Evolutionary conservation across 2,888 invertebrate genomes (phyloP), one percentile per base, ranked within the genome.

Genomic region (Bombylius discolor): DNA sequence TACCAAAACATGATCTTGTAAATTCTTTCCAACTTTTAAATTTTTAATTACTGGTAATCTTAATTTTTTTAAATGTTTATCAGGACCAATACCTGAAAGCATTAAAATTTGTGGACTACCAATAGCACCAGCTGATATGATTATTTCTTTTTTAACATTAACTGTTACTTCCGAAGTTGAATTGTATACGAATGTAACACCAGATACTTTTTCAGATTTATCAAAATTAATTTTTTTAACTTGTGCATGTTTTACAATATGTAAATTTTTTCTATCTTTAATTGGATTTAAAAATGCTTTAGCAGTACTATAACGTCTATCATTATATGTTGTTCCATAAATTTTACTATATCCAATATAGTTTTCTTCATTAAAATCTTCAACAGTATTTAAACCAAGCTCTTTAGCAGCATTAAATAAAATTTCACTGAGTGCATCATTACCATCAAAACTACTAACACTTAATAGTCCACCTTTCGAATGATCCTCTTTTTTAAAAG

Each of bases 1-100:
- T 56, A 84, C 75, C 11, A 82, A 83, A 51, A 87, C 82, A 66
- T 91, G 90, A 66, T 91, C 90, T 68, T 89, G 89, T 1, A 91
- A 75, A 66, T 89, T 85, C 59, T 83, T 76, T 0, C 87, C 88
- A 0, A 89, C 89, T 47, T 60, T 59, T 42, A 71, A 53, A 48
- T 68, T 62, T 11, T 54, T 59, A 0, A 64, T n/a, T 4, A 63
- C 49, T 6, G 63, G 60, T 54, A 69, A 65, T 5, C 61, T 58
- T 0, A 64, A 34, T 0, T 53, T 31, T 12, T 55, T 33, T 4
- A 69, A 55, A n/a, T 68, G 65, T 0, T 57, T n/a, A 6, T 33
- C 47, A 5, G 64, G 64, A 14, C 66, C 67, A 33, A 71, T 64
- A 1, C 69, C 67, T 12, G 70, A 67, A 0, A 61, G 58, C 60